These are phyloP conservation scores for Leptinotarsa peninsularis DNA, from an alignment of 2,888 invertebrate genomes.

Conservation along the genomic window DNA sequence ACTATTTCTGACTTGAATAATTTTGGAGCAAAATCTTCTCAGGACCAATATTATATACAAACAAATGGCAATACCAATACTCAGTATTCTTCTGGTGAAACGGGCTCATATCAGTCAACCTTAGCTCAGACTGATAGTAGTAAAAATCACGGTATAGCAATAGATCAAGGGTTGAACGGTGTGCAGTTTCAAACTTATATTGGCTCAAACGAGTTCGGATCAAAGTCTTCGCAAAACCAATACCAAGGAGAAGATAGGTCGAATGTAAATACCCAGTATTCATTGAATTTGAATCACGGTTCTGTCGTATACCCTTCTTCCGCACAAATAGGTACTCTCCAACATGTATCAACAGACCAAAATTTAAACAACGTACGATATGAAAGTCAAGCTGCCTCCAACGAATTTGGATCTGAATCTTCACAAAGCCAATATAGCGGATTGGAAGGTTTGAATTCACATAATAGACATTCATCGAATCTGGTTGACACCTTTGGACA, in stretches of 20 bases:
- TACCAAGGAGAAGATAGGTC: neutral
- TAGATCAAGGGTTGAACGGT: neutral
- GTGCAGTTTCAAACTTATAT: neutral
- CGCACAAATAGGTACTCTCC: neutral
- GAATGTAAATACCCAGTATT: neutral
- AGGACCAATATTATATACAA: conserved; percentile 10
- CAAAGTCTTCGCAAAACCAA: neutral
- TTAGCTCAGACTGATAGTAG: neutral
- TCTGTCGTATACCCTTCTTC: neutral
- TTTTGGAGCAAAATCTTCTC: conserved; percentile 27
- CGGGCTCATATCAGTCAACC: neutral
- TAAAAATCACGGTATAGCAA: neutral
- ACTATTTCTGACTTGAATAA: conserved; percentile 3
- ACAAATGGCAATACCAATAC: neutral
- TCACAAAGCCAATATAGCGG: neutral
- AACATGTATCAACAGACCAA: neutral
- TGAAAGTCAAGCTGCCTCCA: neutral
- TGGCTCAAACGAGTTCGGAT: neutral
- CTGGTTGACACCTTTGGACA: neutral
- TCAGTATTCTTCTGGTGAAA: neutral
- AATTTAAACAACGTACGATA: neutral
- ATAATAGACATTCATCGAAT: too few relatives aligned
- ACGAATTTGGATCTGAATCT: neutral
- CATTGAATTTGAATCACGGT: neutral
- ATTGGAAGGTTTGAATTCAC: too few relatives aligned